Conservation (phyloP, 2,888 invertebrate species). For the Cylindroiulus punctatus region DNA sequence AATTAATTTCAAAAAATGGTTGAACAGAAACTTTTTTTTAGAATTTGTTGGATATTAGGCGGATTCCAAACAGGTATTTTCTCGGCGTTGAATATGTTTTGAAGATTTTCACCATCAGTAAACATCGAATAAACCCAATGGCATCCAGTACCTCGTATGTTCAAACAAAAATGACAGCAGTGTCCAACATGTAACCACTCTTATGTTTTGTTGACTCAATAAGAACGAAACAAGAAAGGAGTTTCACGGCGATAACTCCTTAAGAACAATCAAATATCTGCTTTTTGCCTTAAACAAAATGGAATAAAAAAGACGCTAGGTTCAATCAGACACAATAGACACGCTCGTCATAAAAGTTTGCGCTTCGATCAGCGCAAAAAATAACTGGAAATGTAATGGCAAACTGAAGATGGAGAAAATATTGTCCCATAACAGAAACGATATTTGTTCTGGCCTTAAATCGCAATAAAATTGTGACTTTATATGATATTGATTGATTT, state of each 20-base stretch:
- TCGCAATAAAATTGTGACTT: neutral
- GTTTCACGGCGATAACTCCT: neutral
- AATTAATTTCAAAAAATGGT: neutral
- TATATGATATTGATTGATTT: too few relatives aligned
- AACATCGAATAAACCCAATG: neutral
- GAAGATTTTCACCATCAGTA: slow-evolving; percentile 29
- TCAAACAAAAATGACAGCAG: neutral
- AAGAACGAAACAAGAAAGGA: neutral
- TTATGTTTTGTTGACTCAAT: slow-evolving; percentile 1
- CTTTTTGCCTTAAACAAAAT: slow-evolving; percentile 26
- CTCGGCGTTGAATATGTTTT: neutral
- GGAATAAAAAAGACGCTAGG: neutral
- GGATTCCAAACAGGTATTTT: neutral
- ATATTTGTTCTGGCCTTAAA: slow-evolving; percentile 15
- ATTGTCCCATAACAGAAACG: neutral
- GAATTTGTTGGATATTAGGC: neutral
- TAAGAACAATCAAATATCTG: slow-evolving; percentile 29
- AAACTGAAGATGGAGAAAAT: neutral
- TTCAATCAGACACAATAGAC: slow-evolving; percentile 1
- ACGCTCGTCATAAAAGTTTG: slow-evolving; percentile 26
- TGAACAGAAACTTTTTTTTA: neutral
- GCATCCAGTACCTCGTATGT: neutral
- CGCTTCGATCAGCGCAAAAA: neutral
- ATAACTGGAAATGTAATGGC: neutral
- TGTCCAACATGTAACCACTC: slow-evolving; percentile 22